Base-by-base conservation (phyloP, 2,113 vertebrate genomes). In the Toxotes chatareus region DNA sequence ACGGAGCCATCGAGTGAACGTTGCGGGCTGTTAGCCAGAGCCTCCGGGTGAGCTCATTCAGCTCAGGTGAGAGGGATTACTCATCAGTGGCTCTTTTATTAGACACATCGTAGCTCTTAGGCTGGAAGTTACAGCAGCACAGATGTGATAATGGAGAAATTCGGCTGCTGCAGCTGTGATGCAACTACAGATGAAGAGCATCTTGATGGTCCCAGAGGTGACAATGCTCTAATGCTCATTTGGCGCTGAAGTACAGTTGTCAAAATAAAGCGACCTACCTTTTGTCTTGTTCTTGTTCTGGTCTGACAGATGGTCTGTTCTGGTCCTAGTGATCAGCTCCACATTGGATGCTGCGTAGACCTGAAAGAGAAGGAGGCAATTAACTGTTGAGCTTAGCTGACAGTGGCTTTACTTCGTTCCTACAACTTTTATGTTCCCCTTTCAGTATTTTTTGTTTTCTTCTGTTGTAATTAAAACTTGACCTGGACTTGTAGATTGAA, bases 311-410 rank as follows among this genome's bases (percentile, higher is more conserved):
- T 99, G 98, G 84, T 99, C 98, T 0, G 97, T 99, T 87, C 98
- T 95, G 6, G 98, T 99, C 90, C 98, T 95, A 5, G 98, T 99
- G 92, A 99, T 97, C 79, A 99, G 95, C 93, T 99, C 98, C 87
- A 99, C 97, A 0, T 99, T 99, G 88, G 98, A 99, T 4, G 98
- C 98, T 0, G 97, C 97, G 0, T 97, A 99, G 32, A 99, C 98
- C 98, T 99, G 86, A 81, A 83, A 63, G 31, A 82, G 5, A 36
- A 60, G 14, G 14, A 78, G 23, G 79, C 32, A 19, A 8, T 31
- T 47, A 12, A 7, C 17, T 57, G 12, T 7, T 42, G 36, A 38
- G 27, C n/a, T 59, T 16, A 40, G 21, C 5, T 23, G 38, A 40
- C 38, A 19, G 0, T 3, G 1, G 23, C 63, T 44, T 69, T 36